Percentiles rank a stretch among this genome's conserved stretches.
These are phyloP conservation scores for Bombus balteatus DNA, from an alignment of 1,140 invertebrate genomes.

Conservation along the genomic window DNA sequence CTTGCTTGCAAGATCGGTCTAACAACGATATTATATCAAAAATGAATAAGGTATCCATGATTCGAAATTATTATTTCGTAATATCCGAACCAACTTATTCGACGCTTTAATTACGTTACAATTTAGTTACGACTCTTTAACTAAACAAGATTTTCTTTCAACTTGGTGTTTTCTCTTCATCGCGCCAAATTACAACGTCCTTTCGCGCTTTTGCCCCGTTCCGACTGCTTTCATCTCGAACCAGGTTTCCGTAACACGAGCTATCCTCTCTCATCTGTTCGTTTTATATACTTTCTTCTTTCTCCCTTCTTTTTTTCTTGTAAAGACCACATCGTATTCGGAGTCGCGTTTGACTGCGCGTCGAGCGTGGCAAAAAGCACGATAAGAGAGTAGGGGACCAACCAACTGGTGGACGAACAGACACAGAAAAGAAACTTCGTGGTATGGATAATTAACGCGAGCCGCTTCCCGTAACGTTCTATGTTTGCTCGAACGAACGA, in stretches of 20 bases:
- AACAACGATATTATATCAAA: not conserved
- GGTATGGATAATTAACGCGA: slow-evolving; percentile 76
- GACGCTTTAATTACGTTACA: not conserved
- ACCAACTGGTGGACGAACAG: slow-evolving; percentile 10
- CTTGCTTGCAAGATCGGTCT: slow-evolving; percentile 37
- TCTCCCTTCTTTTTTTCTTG: not conserved
- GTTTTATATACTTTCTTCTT: not conserved
- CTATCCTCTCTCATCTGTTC: not conserved
- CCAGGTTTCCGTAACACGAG: slow-evolving; percentile 1
- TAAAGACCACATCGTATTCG: not conserved
- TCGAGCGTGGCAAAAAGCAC: slow-evolving; percentile 44
- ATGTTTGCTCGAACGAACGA: slow-evolving; percentile 61
- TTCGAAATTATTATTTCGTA: not conserved
- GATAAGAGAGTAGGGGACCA: slow-evolving; percentile 52
- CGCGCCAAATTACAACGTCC: slow-evolving; percentile 24
- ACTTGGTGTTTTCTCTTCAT: not conserved
- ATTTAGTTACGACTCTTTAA: not conserved
- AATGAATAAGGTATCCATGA: not conserved
- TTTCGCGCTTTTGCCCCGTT: not conserved
- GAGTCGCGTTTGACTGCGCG: slow-evolving; percentile 23
- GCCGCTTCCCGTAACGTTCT: slow-evolving; percentile 60
- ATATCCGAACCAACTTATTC: no score
- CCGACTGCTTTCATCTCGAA: slow-evolving; percentile 28
- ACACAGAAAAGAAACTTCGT: slow-evolving; percentile 58
- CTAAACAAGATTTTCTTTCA: not conserved